Percentiles rank a stretch among this genome's conserved stretches.
Evolutionary conservation across 92 coral and sea anemone species (phyloP).

Genomic region (Epizoanthus stellaris): DNA sequence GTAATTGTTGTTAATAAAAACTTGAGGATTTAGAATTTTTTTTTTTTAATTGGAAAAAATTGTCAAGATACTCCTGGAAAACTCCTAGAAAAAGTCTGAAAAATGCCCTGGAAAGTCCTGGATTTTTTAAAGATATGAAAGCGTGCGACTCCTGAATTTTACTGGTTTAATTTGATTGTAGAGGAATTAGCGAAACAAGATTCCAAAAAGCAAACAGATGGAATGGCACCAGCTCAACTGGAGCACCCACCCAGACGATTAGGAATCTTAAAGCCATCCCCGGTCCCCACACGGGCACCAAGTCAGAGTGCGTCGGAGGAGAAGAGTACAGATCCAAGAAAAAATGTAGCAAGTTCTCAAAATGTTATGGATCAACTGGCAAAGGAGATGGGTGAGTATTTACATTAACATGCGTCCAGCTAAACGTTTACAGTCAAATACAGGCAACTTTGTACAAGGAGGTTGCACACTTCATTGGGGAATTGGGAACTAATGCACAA

Average conservation of each 20-base stretch:
- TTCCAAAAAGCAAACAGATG: conserved; percentile 2
- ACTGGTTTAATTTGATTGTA: no score
- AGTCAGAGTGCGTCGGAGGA: conserved; percentile 45
- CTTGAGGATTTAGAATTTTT: no score
- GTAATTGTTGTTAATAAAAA: no score
- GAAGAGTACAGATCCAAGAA: conserved; percentile 45
- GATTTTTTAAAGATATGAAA: no score
- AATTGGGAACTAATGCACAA: background rate
- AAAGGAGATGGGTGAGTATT: conserved; percentile 69
- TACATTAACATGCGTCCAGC: background rate
- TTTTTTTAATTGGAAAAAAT: no score
- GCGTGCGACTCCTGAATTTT: no score
- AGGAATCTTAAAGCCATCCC: conserved; percentile 65
- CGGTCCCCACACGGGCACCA: conserved; percentile 48
- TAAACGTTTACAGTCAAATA: background rate
- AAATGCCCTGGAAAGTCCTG: no score
- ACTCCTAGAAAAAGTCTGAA: no score
- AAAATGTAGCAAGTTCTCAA: conserved; percentile 61
- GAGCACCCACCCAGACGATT: background rate
- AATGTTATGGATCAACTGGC: conserved; percentile 88
- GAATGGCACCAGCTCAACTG: background rate
- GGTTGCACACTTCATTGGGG: background rate
- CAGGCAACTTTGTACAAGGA: background rate
- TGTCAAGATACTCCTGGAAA: no score
- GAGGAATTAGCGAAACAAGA: no score